A percentile compares a stretch with the other conserved stretches of the same genome.
Evolutionary conservation across 1,140 invertebrate species (phyloP).

Genomic region (Protaetia brevitarsis): DNA sequence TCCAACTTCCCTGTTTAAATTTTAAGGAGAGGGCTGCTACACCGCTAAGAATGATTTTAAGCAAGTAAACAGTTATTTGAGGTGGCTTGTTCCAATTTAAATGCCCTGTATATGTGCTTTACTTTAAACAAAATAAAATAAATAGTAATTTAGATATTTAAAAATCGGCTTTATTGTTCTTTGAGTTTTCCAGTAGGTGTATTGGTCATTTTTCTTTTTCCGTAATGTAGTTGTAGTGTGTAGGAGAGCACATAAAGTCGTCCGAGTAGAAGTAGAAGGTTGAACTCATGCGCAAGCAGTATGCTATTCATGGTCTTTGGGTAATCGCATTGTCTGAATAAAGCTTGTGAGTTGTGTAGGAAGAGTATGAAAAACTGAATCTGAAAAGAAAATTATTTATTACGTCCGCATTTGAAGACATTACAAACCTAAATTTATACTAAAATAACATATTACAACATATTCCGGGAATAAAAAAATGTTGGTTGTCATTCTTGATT

Average conservation of each 20-base stretch:
- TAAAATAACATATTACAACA: not conserved
- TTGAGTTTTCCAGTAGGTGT: not conserved
- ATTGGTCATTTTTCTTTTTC: not conserved
- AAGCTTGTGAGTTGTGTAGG: slow-evolving; percentile 10
- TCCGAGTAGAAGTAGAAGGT: not conserved
- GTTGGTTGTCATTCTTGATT: too few relatives aligned
- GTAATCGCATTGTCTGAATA: slow-evolving; percentile 11
- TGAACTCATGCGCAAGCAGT: not conserved
- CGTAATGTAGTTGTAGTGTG: not conserved
- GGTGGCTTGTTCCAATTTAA: too few relatives aligned
- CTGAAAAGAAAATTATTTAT: slow-evolving; percentile 15
- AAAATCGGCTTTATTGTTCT: not conserved
- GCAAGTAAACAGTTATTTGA: too few relatives aligned
- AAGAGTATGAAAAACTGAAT: slow-evolving; percentile 17
- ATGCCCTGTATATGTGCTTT: too few relatives aligned
- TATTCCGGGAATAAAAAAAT: not conserved
- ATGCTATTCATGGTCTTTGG: slow-evolving; percentile 1
- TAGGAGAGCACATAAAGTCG: not conserved
- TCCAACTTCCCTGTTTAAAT: too few relatives aligned
- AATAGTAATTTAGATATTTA: too few relatives aligned
- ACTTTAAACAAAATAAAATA: too few relatives aligned
- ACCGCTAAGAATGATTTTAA: too few relatives aligned
- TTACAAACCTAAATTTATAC: not conserved
- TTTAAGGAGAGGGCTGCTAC: too few relatives aligned
- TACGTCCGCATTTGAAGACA: not conserved